Percentiles rank a stretch among this genome's conserved stretches.
Conservation (phyloP, 2,888 invertebrate genomes). For the Homarus gammarus region DNA sequence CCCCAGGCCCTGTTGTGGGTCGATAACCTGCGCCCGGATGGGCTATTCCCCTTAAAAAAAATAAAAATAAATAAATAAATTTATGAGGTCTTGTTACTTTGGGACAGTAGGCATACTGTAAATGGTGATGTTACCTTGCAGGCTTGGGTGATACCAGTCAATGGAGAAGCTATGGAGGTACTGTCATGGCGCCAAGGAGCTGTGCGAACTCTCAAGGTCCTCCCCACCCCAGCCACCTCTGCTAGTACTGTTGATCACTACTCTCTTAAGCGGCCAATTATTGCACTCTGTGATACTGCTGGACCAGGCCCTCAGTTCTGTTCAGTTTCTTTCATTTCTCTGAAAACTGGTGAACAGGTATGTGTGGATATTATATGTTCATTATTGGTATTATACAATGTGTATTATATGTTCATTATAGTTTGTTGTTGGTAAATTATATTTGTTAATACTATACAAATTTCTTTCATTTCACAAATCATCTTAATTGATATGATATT, state of each 20-base stretch:
- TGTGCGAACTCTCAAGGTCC: constrained; percentile 88
- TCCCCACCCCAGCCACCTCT: constrained; percentile 87
- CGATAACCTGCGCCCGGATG: too few relatives aligned
- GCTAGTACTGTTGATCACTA: constrained; percentile 84
- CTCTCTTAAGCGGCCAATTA: constrained; percentile 89
- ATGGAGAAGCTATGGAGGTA: constrained; percentile 96
- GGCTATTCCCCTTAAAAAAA: too few relatives aligned
- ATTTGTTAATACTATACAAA: too few relatives aligned
- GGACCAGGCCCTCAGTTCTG: constrained; percentile 88
- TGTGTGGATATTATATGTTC: constrained; percentile 52
- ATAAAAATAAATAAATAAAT: too few relatives aligned
- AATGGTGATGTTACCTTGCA: constrained; percentile 80
- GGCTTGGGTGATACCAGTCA: constrained; percentile 92
- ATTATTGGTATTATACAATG: background rate
- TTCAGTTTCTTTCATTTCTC: constrained; percentile 90
- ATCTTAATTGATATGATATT: too few relatives aligned
- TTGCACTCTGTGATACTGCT: constrained; percentile 93
- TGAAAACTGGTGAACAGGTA: constrained; percentile 89
- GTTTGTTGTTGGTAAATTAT: too few relatives aligned
- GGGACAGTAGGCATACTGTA: too few relatives aligned
- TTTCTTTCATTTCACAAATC: too few relatives aligned
- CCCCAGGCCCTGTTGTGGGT: too few relatives aligned
- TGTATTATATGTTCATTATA: too few relatives aligned
- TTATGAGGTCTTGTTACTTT: too few relatives aligned
- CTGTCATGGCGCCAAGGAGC: constrained; percentile 96